These are phyloP conservation scores for Poecilia wingei DNA, from an alignment of 2,797 vertebrate species.

Conservation along the genomic window DNA sequence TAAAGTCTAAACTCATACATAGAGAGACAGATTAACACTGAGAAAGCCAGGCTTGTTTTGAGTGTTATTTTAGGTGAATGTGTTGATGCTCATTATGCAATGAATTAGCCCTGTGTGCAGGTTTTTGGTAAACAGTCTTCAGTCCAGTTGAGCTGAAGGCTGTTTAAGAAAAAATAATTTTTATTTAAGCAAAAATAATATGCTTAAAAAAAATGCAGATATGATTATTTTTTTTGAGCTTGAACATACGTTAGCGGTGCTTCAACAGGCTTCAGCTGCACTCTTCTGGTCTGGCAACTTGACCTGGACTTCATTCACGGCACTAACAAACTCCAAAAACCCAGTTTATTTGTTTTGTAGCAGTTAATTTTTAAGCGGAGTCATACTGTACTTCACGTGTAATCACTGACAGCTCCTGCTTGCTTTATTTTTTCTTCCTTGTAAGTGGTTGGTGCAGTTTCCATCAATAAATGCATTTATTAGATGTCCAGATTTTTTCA, in stretches of 20 bases:
- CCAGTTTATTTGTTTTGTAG: conserved; percentile 4
- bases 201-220: neutral
- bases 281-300: conserved; percentile 4
- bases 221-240: too few species aligned
- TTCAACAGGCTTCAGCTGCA: conserved; percentile 14
- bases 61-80: neutral
- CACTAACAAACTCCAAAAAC: conserved; percentile 1
- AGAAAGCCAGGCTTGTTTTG: neutral
- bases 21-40: neutral
- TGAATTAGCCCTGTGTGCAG: neutral
- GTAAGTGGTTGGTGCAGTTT: neutral
- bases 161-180: too few species aligned
- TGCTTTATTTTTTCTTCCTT: neutral
- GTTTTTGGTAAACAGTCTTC: neutral
- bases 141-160: neutral
- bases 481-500: neutral
- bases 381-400: neutral
- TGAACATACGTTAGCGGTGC: neutral
- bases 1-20: neutral
- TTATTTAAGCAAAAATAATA: neutral
- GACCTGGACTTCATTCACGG: conserved; percentile 13
- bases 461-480: neutral
- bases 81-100: neutral
- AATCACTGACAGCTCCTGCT: neutral
- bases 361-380: conserved; percentile 8